Conservation (phyloP, 2,888 invertebrate species). For the Sycophila texana region DNA sequence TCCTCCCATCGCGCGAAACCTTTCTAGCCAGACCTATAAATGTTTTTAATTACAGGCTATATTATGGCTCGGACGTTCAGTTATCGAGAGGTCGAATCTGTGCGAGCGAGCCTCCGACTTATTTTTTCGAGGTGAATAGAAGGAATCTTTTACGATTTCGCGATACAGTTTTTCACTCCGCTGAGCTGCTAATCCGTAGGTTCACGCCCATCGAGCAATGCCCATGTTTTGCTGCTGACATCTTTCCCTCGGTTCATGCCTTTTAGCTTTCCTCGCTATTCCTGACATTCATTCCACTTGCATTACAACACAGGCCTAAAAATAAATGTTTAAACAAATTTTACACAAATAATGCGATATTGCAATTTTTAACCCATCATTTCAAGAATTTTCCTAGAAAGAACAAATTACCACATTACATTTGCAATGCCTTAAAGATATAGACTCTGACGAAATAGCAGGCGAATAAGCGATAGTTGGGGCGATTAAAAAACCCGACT, state of each 20-base stretch:
- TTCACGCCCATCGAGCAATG: neutral
- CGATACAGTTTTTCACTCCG: conserved; percentile 42
- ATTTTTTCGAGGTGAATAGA: neutral
- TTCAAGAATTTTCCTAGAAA: too few relatives aligned
- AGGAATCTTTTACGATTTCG: conserved; percentile 42
- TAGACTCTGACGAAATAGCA: neutral
- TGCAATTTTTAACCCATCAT: too few relatives aligned
- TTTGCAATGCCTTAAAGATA: too few relatives aligned
- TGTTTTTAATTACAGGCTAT: conserved; percentile 67
- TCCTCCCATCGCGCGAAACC: conserved; percentile 50
- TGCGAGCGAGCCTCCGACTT: neutral
- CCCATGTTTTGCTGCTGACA: neutral
- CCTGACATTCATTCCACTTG: neutral
- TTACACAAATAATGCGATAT: too few relatives aligned
- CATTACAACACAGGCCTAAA: too few relatives aligned
- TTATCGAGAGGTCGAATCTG: conserved; percentile 69
- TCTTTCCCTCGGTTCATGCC: neutral
- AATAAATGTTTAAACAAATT: too few relatives aligned
- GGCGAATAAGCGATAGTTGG: neutral
- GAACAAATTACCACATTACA: too few relatives aligned
- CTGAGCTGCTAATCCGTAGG: conserved; percentile 3
- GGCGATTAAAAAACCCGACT: too few relatives aligned
- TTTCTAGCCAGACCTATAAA: conserved; percentile 54
- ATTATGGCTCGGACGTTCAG: conserved; percentile 67
- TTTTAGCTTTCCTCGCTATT: neutral